Evolutionary conservation across 2,113 vertebrate genomes (phyloP).

Genomic region (Opisthocomus hoazin): DNA sequence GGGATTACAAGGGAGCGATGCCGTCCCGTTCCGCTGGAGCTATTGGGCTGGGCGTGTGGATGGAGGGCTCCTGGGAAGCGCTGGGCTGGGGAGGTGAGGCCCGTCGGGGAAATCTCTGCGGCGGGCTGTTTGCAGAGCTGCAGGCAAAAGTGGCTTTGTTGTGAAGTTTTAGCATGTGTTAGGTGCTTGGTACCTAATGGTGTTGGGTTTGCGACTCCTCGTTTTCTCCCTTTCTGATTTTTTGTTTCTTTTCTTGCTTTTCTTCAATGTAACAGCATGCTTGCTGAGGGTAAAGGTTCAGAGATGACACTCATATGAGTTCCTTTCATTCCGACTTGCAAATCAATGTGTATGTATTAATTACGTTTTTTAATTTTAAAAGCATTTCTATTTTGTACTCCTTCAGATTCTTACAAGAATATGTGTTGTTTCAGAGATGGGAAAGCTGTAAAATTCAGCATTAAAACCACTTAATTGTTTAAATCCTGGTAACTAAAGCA

Average conservation of each 20-base stretch:
- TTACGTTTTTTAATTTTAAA: neutral
- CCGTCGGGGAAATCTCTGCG: neutral
- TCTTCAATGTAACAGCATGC: neutral
- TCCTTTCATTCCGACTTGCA: neutral
- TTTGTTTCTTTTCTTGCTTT: neutral
- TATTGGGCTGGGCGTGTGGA: neutral
- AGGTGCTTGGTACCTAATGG: neutral
- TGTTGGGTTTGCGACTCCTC: neutral
- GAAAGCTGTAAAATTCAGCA: neutral
- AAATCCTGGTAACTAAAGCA: neutral
- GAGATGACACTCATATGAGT: neutral
- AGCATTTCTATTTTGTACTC: neutral
- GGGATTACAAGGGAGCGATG: neutral
- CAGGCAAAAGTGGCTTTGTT: neutral
- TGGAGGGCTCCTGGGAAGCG: too few relatives aligned
- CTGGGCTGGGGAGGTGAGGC: too few relatives aligned
- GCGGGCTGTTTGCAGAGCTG: neutral
- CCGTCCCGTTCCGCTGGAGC: rapidly evolving
- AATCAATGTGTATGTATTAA: neutral
- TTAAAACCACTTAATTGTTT: neutral
- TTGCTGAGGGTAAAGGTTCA: neutral
- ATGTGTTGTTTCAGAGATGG: neutral
- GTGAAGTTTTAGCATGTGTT: neutral
- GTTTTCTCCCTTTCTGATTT: neutral
- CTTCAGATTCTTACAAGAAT: neutral